Conservation (phyloP, 1,140 invertebrate genomes). For the Tetranychus urticae region DNA sequence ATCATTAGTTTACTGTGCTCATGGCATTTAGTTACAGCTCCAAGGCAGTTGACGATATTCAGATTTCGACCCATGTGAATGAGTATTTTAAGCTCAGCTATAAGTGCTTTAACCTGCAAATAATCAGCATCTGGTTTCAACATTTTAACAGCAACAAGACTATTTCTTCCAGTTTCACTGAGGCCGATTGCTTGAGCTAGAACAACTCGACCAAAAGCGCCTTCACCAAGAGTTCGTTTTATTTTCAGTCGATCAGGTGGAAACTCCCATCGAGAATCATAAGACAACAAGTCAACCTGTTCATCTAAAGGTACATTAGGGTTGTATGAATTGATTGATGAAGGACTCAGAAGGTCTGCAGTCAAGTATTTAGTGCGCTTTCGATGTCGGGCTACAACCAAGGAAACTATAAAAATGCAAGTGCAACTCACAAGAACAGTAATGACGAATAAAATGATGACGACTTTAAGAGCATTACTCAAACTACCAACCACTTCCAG, state of each 20-base stretch:
- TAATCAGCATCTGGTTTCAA: slow-evolving; percentile 12
- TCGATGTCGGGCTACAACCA: slow-evolving; percentile 4
- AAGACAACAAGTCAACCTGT: slow-evolving; percentile 34
- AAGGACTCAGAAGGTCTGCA: slow-evolving; percentile 9
- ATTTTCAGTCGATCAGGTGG: slow-evolving; percentile 12
- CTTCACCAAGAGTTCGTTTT: slow-evolving; percentile 38
- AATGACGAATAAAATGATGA: slow-evolving; percentile 1
- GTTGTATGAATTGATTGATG: slow-evolving; percentile 12
- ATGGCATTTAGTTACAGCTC: slow-evolving; percentile 27
- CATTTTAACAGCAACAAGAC: slow-evolving; percentile 15
- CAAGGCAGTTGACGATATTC: slow-evolving; percentile 30
- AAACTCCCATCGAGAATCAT: slow-evolving; percentile 46
- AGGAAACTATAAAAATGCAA: slow-evolving; percentile 8
- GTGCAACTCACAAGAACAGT: slow-evolving; percentile 6
- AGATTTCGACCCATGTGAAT: slow-evolving; percentile 30
- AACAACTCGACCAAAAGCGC: slow-evolving; percentile 75
- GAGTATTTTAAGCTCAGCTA: slow-evolving; percentile 30
- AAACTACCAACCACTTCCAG: slow-evolving; percentile 5
- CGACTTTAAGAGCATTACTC: not conserved
- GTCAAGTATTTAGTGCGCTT: slow-evolving; percentile 11
- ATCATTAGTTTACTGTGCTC: slow-evolving; percentile 43
- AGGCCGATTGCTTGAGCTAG: slow-evolving; percentile 39
- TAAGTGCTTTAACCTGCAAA: slow-evolving; percentile 20
- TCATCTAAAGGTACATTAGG: slow-evolving; percentile 13
- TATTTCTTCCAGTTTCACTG: not conserved